Evolutionary conservation across 2,797 vertebrate species (phyloP).

Genomic region (Masticophis lateralis): DNA sequence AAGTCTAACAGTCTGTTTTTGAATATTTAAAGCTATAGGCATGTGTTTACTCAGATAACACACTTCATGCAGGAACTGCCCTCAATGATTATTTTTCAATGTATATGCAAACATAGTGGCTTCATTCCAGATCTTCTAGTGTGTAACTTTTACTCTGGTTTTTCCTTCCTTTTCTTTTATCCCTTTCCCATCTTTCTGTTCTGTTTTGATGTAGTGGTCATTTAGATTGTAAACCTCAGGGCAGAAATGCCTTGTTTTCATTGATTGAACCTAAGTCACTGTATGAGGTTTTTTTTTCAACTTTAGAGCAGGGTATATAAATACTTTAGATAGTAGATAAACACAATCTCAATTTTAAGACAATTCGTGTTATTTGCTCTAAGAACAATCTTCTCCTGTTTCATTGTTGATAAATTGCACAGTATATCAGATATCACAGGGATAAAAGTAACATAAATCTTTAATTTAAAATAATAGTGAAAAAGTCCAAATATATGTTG

Average conservation of each 20-base stretch:
- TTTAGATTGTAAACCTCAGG: background rate
- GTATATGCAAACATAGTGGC: background rate
- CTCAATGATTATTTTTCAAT: background rate
- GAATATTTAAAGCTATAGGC: background rate
- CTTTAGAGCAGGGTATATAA: background rate
- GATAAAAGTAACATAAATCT: background rate
- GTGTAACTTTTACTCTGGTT: background rate
- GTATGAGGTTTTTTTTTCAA: background rate
- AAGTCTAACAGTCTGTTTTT: background rate
- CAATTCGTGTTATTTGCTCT: background rate
- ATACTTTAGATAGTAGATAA: background rate
- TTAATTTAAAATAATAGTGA: background rate
- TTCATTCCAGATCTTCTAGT: background rate
- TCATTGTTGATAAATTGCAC: background rate
- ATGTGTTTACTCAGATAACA: background rate
- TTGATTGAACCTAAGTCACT: background rate
- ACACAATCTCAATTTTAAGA: background rate
- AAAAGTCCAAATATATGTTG: background rate
- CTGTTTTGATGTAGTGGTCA: background rate
- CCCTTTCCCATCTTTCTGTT: background rate
- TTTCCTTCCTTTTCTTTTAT: background rate
- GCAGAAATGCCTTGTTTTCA: background rate
- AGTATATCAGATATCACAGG: background rate
- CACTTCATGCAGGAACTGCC: background rate
- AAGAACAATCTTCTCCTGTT: background rate